Percentiles rank a stretch among this genome's conserved stretches.
Evolutionary conservation across 2,797 vertebrate genomes (phyloP).

Genomic region (Silurus lanzhouensis): DNA sequence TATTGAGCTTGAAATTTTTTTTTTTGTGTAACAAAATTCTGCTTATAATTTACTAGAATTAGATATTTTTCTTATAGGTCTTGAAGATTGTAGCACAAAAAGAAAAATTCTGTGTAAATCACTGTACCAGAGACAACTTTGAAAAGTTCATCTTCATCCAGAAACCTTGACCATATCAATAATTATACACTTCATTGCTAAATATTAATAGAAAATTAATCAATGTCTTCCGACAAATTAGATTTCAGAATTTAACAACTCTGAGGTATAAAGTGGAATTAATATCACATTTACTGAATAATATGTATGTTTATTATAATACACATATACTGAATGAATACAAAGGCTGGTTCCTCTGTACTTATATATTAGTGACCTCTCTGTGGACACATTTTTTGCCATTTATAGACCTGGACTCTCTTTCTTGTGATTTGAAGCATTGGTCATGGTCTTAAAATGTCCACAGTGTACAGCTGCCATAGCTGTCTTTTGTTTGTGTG

Average conservation of each 20-base stretch:
- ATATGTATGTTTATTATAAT: too few relatives aligned
- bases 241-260: not conserved
- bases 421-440: not conserved
- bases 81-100: too few relatives aligned
- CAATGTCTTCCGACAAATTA: not conserved
- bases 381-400: not conserved
- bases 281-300: not conserved
- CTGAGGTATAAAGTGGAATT: too few relatives aligned
- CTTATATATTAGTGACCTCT: not conserved
- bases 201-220: not conserved
- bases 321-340: not conserved
- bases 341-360: not conserved
- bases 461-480: not conserved
- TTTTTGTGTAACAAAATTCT: too few relatives aligned
- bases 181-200: not conserved
- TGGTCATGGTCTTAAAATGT: not conserved
- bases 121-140: too few relatives aligned
- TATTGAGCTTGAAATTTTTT: too few relatives aligned
- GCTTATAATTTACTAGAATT: too few relatives aligned
- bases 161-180: not conserved
- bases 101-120: too few relatives aligned
- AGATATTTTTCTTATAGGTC: too few relatives aligned
- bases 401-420: not conserved
- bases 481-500: not conserved
- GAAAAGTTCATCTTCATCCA: too few relatives aligned